Evolutionary conservation across 92 coral and sea anemone genomes (phyloP).

Genomic region (Pocillopora meandrina): DNA sequence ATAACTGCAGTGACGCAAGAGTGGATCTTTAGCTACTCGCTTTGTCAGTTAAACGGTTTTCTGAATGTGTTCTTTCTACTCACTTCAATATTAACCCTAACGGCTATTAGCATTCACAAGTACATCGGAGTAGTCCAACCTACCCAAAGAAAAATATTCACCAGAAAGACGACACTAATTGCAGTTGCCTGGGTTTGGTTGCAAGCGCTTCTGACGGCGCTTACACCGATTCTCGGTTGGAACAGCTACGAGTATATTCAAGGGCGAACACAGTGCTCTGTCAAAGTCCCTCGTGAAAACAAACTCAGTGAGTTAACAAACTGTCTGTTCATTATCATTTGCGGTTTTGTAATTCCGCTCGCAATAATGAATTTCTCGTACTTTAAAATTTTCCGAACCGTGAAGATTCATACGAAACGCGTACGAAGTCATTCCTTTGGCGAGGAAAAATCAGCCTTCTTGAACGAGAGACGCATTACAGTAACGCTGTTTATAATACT

Average conservation of each 20-base stretch:
- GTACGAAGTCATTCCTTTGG: conserved; percentile 51
- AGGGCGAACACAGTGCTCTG: conserved; percentile 67
- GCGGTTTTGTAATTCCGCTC: conserved; percentile 70
- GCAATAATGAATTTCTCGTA: conserved; percentile 63
- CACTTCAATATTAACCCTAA: conserved; percentile 60
- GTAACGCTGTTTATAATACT: conserved; percentile 59
- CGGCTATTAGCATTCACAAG: conserved; percentile 66
- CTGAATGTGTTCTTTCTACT: conserved; percentile 61
- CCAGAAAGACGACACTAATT: conserved; percentile 45
- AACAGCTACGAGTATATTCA: conserved; percentile 59
- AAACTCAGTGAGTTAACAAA: conserved; percentile 44
- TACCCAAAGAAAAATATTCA: conserved; percentile 24
- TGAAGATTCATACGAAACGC: conserved; percentile 54
- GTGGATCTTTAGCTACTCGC: conserved; percentile 49
- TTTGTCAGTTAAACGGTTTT: conserved; percentile 62
- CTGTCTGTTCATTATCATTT: conserved; percentile 60
- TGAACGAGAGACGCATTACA: conserved; percentile 55
- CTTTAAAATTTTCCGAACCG: conserved; percentile 56
- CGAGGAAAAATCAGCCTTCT: conserved; percentile 43
- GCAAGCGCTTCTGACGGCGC: conserved; percentile 52
- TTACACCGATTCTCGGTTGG: conserved; percentile 66
- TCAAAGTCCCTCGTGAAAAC: conserved; percentile 47
- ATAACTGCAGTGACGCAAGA: conserved; percentile 47
- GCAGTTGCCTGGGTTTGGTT: conserved; percentile 62
- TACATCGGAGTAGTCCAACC: conserved; percentile 60